Base-by-base conservation (phyloP, 2,797 vertebrate species). In the Acanthiza pusilla region DNA sequence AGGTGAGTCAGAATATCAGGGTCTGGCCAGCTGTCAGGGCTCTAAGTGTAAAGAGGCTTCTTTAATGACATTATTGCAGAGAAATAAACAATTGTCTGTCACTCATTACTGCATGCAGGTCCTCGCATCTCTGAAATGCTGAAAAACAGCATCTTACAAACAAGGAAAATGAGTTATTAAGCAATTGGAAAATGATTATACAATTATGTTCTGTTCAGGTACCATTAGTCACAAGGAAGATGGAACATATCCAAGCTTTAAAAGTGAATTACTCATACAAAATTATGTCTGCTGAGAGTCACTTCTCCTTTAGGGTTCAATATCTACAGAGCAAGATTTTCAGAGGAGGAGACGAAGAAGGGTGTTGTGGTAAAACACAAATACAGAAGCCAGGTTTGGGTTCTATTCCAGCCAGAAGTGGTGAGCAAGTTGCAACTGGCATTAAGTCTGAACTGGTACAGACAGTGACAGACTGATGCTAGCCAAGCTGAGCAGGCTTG, bases 141-240 rank as follows among this genome's bases (percentile, higher is more conserved):
- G 93, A 85, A 88, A 96, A 97, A 77, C 92, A 96, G 85, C 96
- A 97, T 96, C 92, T 97, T 85, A 87, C 92, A 96, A 96, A 94
- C 96, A 97, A 95, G 85, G 91, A 96, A 97, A 97, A 97, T 96
- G 90, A 93, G 93, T 98, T 97, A 94, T 97, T 96, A 96, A 95
- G 97, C 96, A 98, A 97, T 89, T 94, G 96, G 91, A 95, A 98
- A 97, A 95, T 95, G 81, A 98, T 98, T 98, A 97, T 96, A 89
- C 91, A 97, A 97, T 97, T 96, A 95, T 80, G 51, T 93, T 97
- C 94, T 89, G 93, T 96, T 97, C 61, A 3, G 96, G 91, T 96
- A 91, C 95, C 96, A 96, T 97, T 98, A 97, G 96, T 97, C 98
- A 98, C 89, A 96, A 93, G 93, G 93, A 97, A 97, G 67, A 97